A percentile compares a stretch with the other conserved stretches of the same genome.
These are phyloP conservation scores for Criorhina ranunculi DNA, from an alignment of 2,888 invertebrate species.

Conservation along the genomic window DNA sequence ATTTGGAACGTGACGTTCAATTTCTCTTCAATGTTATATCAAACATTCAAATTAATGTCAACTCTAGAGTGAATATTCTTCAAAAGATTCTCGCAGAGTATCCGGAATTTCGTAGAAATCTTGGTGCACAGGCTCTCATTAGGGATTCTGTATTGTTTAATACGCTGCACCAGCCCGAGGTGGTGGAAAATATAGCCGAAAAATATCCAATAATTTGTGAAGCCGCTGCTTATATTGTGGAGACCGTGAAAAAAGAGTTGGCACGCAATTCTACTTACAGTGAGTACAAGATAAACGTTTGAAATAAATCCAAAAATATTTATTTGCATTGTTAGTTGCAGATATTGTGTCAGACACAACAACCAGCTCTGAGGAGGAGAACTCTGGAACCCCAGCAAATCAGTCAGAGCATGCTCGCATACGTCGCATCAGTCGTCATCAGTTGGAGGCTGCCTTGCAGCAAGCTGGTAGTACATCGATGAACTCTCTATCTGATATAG, in stretches of 20 bases:
- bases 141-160: constrained; percentile 90
- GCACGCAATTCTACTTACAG: constrained; percentile 80
- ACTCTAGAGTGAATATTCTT: constrained; percentile 85
- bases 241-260: constrained; percentile 83
- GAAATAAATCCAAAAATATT: neutral
- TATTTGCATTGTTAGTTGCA: constrained; percentile 78
- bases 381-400: constrained; percentile 77
- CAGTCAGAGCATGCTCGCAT: constrained; percentile 82
- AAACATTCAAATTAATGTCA: constrained; percentile 84
- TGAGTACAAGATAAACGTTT: constrained; percentile 36
- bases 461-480: constrained; percentile 81
- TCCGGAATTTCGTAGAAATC: constrained; percentile 89
- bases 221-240: constrained; percentile 86
- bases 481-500: constrained; percentile 84
- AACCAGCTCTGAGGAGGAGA: constrained; percentile 84
- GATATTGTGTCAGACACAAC: constrained; percentile 83
- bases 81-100: constrained; percentile 88
- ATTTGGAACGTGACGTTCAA: constrained; percentile 78
- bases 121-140: constrained; percentile 89
- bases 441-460: constrained; percentile 82
- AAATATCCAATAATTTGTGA: constrained; percentile 89
- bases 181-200: constrained; percentile 87
- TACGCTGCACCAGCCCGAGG: constrained; percentile 88
- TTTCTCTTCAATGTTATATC: constrained; percentile 82
- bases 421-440: constrained; percentile 83